Evolutionary conservation across 2,113 vertebrate species (phyloP), one percentile per base, ranked within the genome.

Genomic region (Motacilla tschutschensis): DNA sequence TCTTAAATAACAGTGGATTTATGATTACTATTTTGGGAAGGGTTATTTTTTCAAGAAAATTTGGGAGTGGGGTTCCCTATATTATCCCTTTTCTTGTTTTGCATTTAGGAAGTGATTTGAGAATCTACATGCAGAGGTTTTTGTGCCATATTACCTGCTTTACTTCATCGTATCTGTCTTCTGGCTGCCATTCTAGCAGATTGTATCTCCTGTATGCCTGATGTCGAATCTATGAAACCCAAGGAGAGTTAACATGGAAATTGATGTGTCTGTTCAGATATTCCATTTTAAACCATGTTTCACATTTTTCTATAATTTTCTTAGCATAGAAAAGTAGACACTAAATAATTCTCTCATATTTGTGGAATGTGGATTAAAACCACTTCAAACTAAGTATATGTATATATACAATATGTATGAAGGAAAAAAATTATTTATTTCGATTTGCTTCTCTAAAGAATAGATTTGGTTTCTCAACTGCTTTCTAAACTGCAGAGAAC

Each of bases 1-100:
- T 25, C 44, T 20, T 25, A 43, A 26, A 38, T 47, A 36, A 53
- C 25, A 12, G 3, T n/a, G 2, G 28, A 19, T 26, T 25, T 62
- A 21, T 31, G 9, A 36, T 58, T 53, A 21, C 1, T 64, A 29
- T 41, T 79, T 58, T 29, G 10, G 14, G 18, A 73, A 64, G 4
- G 22, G 3, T 41, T 54, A 4, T 41, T 54, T 64, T 43, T 26
- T 40, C 10, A 77, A 69, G 10, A 41, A 58, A 73, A 62, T 10
- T 36, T 65, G 1, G 3, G 18, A 2, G 3, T 11, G 5, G 3
- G 3, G 16, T 29, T 15, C 6, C 2, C 5, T 2, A 13, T 36
- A 3, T 43, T 87, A 38, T 17, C 36, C 5, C 1, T 58, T 79
- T 33, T 50, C 25, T 73, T 40, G 9, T 47, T 60, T 79, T 48